A percentile compares a stretch with the other conserved stretches of the same genome.
Evolutionary conservation across 2,113 vertebrate species (phyloP).

Genomic region (Sterrhoptilus dennistouni): DNA sequence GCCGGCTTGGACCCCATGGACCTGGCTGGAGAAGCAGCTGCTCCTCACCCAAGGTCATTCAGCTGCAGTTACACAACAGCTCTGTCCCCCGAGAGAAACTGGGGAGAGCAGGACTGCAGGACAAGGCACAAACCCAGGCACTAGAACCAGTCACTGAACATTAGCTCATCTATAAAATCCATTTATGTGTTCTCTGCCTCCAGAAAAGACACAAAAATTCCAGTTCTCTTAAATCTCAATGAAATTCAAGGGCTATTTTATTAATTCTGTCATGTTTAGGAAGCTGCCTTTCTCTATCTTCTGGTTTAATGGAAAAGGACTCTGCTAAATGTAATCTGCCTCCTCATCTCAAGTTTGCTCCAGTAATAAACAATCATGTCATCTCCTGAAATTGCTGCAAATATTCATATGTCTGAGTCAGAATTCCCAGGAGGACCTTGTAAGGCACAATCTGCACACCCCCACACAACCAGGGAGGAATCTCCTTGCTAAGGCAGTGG

Average conservation of each 20-base stretch:
- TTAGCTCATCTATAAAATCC: not conserved
- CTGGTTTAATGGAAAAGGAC: not conserved
- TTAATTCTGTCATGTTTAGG: not conserved
- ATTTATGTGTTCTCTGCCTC: not conserved
- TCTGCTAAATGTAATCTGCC: not conserved
- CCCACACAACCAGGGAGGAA: not conserved
- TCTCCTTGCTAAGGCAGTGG: not conserved
- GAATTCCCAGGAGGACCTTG: not conserved
- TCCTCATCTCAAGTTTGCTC: not conserved
- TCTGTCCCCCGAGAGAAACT: not conserved
- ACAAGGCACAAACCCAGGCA: not conserved
- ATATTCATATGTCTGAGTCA: not conserved
- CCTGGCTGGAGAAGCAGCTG: not conserved
- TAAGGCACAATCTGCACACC: not conserved
- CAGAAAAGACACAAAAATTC: not conserved
- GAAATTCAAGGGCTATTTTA: not conserved
- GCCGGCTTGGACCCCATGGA: fast-evolving
- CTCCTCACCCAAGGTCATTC: not conserved
- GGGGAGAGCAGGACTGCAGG: not conserved
- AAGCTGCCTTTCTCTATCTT: not conserved
- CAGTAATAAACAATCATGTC: not conserved
- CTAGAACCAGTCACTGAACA: not conserved
- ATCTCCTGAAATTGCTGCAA: not conserved
- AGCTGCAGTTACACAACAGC: not conserved
- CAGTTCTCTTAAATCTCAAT: not conserved